These are phyloP conservation scores for Epinephelus lanceolatus DNA, from an alignment of 2,113 vertebrate species.

Conservation along the genomic window DNA sequence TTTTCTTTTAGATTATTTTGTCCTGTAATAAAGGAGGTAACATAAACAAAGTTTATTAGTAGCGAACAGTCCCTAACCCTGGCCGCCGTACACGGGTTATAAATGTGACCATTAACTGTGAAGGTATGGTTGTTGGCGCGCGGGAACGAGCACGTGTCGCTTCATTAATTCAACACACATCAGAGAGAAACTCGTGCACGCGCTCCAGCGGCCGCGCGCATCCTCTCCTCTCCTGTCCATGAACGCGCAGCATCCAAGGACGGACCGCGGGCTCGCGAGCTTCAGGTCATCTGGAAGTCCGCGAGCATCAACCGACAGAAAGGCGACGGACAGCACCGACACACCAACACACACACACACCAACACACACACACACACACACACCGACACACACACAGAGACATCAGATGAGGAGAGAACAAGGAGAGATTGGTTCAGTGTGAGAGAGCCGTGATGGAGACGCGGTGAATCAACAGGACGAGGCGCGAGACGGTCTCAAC, in stretches of 20 bases:
- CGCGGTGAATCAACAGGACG: conserved; percentile 63
- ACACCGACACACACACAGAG: too few species aligned
- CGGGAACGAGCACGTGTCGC: neutral
- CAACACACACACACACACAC: too few species aligned
- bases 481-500: conserved; percentile 18
- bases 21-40: too few species aligned
- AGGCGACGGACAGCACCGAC: neutral
- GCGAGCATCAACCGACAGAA: conserved; percentile 29
- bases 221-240: conserved; percentile 1
- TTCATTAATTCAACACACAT: conserved; percentile 25
- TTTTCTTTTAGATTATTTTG: too few species aligned
- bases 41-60: too few species aligned
- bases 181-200: conserved; percentile 31
- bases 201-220: conserved; percentile 62
- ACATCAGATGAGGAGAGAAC: too few species aligned
- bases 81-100: too few species aligned
- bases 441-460: neutral
- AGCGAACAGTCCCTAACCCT: too few species aligned
- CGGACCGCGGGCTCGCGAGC: conserved; percentile 76
- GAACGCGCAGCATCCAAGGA: conserved; percentile 81
- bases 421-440: too few species aligned
- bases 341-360: neutral
- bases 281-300: conserved; percentile 79
- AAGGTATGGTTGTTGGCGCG: neutral
- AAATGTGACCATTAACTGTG: neutral